phyloP scores from a whole-genome alignment of 2,888 invertebrate species.

The Sclerodermus sp. region DNA sequence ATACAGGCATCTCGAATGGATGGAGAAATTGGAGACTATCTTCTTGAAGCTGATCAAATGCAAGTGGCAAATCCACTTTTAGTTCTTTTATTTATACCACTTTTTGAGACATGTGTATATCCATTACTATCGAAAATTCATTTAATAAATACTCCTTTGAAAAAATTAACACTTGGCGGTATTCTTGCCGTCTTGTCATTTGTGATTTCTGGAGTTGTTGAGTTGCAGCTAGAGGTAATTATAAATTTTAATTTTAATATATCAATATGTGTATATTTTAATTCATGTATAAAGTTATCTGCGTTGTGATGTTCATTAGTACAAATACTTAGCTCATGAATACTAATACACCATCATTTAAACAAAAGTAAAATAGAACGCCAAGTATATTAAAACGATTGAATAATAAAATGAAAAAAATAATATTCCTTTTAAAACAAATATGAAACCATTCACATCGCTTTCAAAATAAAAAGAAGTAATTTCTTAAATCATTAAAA shows the following conservation, averaged over 20 bases:
- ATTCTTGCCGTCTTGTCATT: conserved; percentile 84
- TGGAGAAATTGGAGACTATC: conserved; percentile 73
- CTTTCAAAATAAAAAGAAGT: no score
- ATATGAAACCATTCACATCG: no score
- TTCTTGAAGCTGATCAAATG: conserved; percentile 91
- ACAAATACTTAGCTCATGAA: no score
- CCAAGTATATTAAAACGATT: no score
- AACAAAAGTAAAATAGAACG: no score
- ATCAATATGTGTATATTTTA: no score
- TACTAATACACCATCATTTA: no score
- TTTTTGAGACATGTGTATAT: conserved; percentile 79
- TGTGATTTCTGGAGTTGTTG: conserved; percentile 83
- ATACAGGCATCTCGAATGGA: conserved; percentile 90
- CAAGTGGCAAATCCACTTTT: conserved; percentile 88
- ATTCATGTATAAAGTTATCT: no score
- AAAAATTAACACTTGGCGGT: conserved; percentile 87
- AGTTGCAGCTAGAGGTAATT: conserved; percentile 72
- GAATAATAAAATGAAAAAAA: no score
- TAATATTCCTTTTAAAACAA: no score
- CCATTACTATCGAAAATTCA: conserved; percentile 73
- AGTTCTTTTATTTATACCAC: conserved; percentile 82
- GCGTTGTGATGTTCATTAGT: no score
- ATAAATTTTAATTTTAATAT: conserved; percentile 2
- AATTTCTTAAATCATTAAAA: no score
- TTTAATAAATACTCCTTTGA: conserved; percentile 75